Percentiles rank a stretch among this genome's conserved stretches.
Conservation (phyloP, 2,113 vertebrate genomes). For the Bungarus multicinctus region DNA sequence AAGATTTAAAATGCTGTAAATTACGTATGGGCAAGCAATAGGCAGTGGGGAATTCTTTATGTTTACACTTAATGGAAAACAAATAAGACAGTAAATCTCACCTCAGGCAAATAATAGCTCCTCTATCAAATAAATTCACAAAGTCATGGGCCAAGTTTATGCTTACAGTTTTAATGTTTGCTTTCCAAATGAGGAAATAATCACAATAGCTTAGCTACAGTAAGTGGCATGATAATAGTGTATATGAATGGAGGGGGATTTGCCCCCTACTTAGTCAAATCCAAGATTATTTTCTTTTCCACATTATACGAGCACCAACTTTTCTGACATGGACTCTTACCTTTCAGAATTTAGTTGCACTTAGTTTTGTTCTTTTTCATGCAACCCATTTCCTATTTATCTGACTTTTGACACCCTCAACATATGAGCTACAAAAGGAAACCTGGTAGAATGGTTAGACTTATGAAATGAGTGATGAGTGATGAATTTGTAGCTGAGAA, state of each 20-base stretch:
- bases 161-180: slow-evolving; percentile 32
- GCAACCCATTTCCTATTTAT: background rate
- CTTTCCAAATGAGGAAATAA: slow-evolving; percentile 30
- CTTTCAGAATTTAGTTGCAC: background rate
- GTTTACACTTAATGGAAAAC: slow-evolving; percentile 26
- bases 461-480: too few relatives aligned
- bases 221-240: slow-evolving; percentile 19
- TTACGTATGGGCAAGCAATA: slow-evolving; percentile 18
- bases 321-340: background rate
- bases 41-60: slow-evolving; percentile 27
- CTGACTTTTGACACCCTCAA: slow-evolving; percentile 10
- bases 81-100: slow-evolving; percentile 30
- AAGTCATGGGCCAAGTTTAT: slow-evolving; percentile 6
- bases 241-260: background rate
- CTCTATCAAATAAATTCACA: slow-evolving; percentile 33
- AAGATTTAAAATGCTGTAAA: slow-evolving; percentile 30
- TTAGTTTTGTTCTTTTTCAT: background rate
- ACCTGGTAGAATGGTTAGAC: background rate
- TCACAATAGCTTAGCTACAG: slow-evolving; percentile 18
- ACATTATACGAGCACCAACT: slow-evolving; percentile 5
- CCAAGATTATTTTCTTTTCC: slow-evolving; percentile 7
- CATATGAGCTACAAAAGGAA: slow-evolving; percentile 12
- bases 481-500: background rate
- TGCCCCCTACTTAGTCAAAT: slow-evolving; percentile 30
- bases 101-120: slow-evolving; percentile 31